phyloP scores from a whole-genome alignment of 2,888 invertebrate species.

The Leptopterna dolabrata region DNA sequence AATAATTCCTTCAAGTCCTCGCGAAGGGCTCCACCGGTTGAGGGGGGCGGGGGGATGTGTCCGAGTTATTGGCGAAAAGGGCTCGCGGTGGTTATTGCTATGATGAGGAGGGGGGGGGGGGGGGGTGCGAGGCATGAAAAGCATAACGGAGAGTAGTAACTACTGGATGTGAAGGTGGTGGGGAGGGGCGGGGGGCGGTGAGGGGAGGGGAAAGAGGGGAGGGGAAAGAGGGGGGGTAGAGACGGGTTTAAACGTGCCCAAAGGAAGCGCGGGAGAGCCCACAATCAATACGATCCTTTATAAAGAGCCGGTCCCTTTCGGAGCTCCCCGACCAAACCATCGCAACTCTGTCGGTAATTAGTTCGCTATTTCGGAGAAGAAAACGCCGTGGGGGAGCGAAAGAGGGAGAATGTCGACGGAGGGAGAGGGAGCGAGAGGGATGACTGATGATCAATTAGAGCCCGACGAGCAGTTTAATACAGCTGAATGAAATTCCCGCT shows the following conservation, averaged over 20 bases:
- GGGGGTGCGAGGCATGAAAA: neutral
- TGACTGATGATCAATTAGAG: neutral
- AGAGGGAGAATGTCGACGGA: neutral
- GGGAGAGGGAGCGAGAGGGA: neutral
- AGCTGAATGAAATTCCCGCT: neutral
- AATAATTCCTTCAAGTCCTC: neutral
- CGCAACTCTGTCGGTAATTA: neutral
- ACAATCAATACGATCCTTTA: conserved; percentile 11
- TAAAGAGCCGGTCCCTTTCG: neutral
- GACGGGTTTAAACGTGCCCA: neutral
- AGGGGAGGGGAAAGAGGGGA: neutral
- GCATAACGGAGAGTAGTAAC: conserved; percentile 11
- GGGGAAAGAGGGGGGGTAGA: neutral
- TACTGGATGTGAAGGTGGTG: neutral
- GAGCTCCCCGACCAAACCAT: neutral
- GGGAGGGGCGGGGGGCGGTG: neutral
- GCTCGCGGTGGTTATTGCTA: neutral
- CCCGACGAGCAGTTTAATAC: neutral
- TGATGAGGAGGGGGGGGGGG: no score
- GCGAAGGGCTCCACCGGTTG: neutral
- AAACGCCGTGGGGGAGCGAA: neutral
- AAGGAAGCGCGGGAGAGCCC: neutral
- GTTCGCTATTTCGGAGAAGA: neutral
- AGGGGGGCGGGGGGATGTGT: neutral
- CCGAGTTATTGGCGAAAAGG: neutral